Conservation (phyloP, 2,888 invertebrate genomes). For the Eristalinus sepulchralis region DNA sequence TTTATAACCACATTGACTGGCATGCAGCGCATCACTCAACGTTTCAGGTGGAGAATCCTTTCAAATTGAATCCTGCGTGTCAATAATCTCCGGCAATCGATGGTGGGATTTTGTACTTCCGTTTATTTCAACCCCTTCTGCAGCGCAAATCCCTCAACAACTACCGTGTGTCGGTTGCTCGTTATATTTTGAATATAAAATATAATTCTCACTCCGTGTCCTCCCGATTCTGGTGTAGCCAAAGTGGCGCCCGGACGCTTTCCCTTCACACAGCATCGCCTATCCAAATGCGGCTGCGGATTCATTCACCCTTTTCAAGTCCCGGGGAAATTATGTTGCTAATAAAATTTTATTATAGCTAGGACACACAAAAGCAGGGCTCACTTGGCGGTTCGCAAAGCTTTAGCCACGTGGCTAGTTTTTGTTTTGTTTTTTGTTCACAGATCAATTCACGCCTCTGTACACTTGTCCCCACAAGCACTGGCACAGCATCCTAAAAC, state of each 20-base stretch:
- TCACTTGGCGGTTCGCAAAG: background rate
- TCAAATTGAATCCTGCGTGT: slow-evolving; percentile 66
- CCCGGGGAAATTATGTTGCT: slow-evolving; percentile 47
- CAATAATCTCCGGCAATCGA: slow-evolving; percentile 62
- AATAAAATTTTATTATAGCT: slow-evolving; percentile 54
- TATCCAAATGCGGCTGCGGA: background rate
- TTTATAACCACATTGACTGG: background rate
- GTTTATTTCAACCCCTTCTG: slow-evolving; percentile 15
- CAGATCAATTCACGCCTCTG: background rate
- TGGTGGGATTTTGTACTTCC: slow-evolving; percentile 38
- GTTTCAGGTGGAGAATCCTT: slow-evolving; percentile 60
- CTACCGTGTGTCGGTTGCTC: background rate
- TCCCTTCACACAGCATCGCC: background rate
- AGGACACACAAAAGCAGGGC: slow-evolving; percentile 22
- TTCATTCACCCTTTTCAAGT: slow-evolving; percentile 42
- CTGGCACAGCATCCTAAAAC: background rate
- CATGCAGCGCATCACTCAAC: slow-evolving; percentile 22
- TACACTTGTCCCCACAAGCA: background rate
- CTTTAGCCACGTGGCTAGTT: slow-evolving; percentile 27
- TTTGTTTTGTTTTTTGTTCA: background rate
- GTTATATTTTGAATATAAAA: slow-evolving; percentile 8
- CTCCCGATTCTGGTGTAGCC: background rate
- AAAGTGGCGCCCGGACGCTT: background rate
- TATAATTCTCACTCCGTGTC: background rate
- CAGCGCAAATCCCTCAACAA: background rate